Percentiles rank a stretch among this genome's conserved stretches.
Conservation (phyloP, 2,888 invertebrate species). For the Macrosoma leucophasiata region DNA sequence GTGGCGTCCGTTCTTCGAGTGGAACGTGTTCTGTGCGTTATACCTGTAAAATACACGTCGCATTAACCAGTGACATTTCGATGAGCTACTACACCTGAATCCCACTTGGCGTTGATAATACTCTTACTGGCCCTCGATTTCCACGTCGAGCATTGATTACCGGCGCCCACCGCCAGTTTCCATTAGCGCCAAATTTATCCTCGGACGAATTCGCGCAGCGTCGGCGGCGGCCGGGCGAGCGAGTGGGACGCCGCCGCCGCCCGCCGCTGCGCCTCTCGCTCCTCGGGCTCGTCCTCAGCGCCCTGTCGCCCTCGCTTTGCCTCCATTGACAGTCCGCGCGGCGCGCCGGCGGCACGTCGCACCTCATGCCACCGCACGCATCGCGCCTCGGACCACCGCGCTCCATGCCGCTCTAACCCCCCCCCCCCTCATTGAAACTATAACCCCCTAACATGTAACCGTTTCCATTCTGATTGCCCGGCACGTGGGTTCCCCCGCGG, state of each 20-base stretch:
- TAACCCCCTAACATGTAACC: constrained; percentile 51
- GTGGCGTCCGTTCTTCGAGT: too few species aligned
- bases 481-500: constrained; percentile 7
- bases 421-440: constrained; percentile 37
- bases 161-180: constrained; percentile 59
- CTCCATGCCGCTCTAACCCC: constrained; percentile 32
- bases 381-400: constrained; percentile 34
- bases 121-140: constrained; percentile 51
- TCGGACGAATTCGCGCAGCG: constrained; percentile 58
- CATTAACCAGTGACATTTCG: too few species aligned
- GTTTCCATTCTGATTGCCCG: constrained; percentile 32
- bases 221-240: constrained; percentile 50
- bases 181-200: constrained; percentile 73
- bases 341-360: constrained; percentile 38
- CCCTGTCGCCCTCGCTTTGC: constrained; percentile 21
- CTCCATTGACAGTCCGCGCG: constrained; percentile 36
- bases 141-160: constrained; percentile 69
- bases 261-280: too few species aligned
- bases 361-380: constrained; percentile 40
- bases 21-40: too few species aligned
- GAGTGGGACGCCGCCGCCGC: constrained; percentile 45
- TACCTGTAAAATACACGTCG: too few species aligned
- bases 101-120: constrained; percentile 28
- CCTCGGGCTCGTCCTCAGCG: too few species aligned
- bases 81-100: constrained; percentile 24